Evolutionary conservation across 2,888 invertebrate genomes (phyloP), one percentile per base, ranked within the genome.

Genomic region (Spisula solida): DNA sequence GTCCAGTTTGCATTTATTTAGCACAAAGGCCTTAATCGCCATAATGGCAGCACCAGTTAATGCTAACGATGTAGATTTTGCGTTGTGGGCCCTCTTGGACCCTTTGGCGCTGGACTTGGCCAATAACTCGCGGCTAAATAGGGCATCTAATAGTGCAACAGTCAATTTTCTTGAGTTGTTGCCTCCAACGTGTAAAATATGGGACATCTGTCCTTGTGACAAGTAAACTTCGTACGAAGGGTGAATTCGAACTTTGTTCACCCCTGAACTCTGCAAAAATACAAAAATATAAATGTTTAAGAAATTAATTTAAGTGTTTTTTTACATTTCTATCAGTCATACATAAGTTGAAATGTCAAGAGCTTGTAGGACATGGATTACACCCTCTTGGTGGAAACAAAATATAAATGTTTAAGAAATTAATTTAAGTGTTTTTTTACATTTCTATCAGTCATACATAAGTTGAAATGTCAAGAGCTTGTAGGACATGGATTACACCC

Each of bases 251-350:
- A 78, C 55, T 20, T 84, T 84, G 41, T 81, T 86, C n/a, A 86
- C 66, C 29, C 81, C 86, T 25, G 80, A 81, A 66, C 80, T 86
- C 86, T 81, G 86, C 47, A 41, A 86, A 60, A 85, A 78, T 66
- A 84, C 6, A 29, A 55, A 84, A 82, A 82, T 16, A 47, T n/a
- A 47, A 41, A 80, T 34, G 14, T 78, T 78, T 78, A 47, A 47
- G 34, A 80, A 41, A 41, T 78, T 29, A 6, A 29, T 34, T 78
- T 34, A 18, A 34, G 29, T 31, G 41, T 78, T 20, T 18, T 41
- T 78, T 78, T 41, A 78, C 34, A 78, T 41, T 34, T 41, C 18
- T 41, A 34, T 78, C 41, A 41, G 41, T 41, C 41, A 41, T 41
- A 41, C 41, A 41, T 41, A 41, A 41, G 41, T 41, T 41, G 41